Evolutionary conservation across 2,113 vertebrate species (phyloP).

Genomic region (Dinomys branickii): DNA sequence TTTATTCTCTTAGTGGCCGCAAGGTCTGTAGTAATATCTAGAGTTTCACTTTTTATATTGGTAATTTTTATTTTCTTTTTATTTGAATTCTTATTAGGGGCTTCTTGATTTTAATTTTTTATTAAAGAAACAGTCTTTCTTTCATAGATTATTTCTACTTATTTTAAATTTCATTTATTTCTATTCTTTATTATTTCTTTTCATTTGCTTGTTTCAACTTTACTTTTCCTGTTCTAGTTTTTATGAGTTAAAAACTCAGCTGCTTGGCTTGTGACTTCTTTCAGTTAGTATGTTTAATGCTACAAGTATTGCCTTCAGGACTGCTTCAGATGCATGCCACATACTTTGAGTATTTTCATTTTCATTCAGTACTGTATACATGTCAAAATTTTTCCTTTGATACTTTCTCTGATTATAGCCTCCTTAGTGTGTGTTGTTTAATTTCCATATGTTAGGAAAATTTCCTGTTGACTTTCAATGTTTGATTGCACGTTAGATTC

Average conservation of each 20-base stretch:
- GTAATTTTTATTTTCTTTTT: not conserved
- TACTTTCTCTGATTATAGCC: not conserved
- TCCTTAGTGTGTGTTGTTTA: not conserved
- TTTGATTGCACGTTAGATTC: not conserved
- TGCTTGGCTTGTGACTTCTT: not conserved
- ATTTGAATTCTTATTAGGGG: not conserved
- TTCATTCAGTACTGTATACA: not conserved
- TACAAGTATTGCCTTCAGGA: not conserved
- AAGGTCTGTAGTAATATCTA: not conserved
- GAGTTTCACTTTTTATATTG: not conserved
- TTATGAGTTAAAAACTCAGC: not conserved
- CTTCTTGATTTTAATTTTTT: not conserved
- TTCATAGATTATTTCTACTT: not conserved
- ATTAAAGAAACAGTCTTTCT: not conserved
- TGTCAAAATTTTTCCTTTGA: not conserved
- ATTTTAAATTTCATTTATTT: not conserved
- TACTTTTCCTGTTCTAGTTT: not conserved
- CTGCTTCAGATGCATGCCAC: not conserved
- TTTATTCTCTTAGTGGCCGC: not conserved
- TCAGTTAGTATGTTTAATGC: not conserved
- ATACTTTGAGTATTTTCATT: not conserved
- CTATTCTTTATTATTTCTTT: not conserved
- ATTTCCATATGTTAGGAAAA: not conserved
- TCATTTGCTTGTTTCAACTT: not conserved
- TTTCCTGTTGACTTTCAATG: not conserved